Conservation (phyloP, 2,888 invertebrate species). For the Arctia plantaginis region DNA sequence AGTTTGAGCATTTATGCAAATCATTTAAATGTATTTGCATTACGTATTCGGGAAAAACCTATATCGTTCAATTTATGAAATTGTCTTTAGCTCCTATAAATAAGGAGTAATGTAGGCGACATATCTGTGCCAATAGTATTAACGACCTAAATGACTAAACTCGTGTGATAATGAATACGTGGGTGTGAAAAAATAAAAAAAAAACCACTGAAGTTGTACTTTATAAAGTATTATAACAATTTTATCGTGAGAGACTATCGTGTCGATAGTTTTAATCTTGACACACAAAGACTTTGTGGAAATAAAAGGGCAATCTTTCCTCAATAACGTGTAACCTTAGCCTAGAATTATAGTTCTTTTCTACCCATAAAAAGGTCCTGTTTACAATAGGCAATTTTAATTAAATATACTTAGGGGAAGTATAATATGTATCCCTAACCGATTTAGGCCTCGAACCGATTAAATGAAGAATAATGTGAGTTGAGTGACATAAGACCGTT, state of each 20-base stretch:
- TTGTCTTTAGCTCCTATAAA: constrained; percentile 56
- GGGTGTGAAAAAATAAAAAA: constrained; percentile 42
- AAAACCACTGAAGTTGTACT: constrained; percentile 38
- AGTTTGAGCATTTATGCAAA: background rate
- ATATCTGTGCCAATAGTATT: constrained; percentile 60
- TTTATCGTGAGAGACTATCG: constrained; percentile 12
- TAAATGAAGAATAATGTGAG: too few relatives aligned
- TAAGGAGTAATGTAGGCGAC: constrained; percentile 66
- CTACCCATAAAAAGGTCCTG: background rate
- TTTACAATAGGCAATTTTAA: background rate
- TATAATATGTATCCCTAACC: too few relatives aligned
- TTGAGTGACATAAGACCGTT: too few relatives aligned
- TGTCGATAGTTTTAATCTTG: constrained; percentile 2
- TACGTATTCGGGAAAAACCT: background rate
- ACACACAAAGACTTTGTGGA: constrained; percentile 5
- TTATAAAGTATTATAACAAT: constrained; percentile 24
- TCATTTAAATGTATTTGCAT: background rate
- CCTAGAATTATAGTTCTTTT: background rate
- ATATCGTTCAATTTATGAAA: background rate
- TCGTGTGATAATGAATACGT: constrained; percentile 61
- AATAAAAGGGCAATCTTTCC: background rate
- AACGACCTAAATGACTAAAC: constrained; percentile 76
- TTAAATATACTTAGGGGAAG: too few relatives aligned
- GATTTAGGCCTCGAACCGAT: too few relatives aligned
- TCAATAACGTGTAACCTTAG: background rate